Conservation (phyloP, 2,797 vertebrate species). For the Bovichtus diacanthus region DNA sequence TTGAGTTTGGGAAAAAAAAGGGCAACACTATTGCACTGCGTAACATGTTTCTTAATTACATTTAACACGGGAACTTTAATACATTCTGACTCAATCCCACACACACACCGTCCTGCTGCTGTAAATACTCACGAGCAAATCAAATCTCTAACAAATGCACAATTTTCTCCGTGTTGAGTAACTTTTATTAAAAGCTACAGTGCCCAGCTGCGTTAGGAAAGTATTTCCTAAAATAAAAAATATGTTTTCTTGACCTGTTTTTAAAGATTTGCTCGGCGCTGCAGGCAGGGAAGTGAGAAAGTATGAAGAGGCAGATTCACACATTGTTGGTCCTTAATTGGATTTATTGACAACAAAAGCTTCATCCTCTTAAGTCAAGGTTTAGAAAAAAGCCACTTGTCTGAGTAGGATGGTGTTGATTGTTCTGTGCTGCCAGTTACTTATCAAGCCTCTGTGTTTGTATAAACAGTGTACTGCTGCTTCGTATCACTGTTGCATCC, state of each 20-base stretch:
- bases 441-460: constrained; percentile 1
- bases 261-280: constrained; percentile 1
- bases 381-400: background rate
- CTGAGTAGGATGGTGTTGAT: background rate
- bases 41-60: no score
- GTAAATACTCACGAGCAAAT: background rate
- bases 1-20: no score
- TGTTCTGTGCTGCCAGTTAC: background rate
- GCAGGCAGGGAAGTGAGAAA: background rate
- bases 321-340: background rate
- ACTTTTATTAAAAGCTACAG: background rate
- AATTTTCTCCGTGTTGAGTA: background rate
- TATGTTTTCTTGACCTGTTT: background rate
- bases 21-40: no score
- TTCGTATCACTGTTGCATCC: background rate
- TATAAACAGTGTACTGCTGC: background rate
- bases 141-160: background rate
- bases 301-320: background rate
- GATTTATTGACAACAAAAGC: background rate
- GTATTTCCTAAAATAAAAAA: background rate
- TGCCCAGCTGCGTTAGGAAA: background rate
- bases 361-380: background rate
- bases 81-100: no score
- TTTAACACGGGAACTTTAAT: no score
- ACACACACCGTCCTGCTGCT: no score